phyloP scores from a whole-genome alignment of 2,113 vertebrate genomes.

The Indicator indicator region DNA sequence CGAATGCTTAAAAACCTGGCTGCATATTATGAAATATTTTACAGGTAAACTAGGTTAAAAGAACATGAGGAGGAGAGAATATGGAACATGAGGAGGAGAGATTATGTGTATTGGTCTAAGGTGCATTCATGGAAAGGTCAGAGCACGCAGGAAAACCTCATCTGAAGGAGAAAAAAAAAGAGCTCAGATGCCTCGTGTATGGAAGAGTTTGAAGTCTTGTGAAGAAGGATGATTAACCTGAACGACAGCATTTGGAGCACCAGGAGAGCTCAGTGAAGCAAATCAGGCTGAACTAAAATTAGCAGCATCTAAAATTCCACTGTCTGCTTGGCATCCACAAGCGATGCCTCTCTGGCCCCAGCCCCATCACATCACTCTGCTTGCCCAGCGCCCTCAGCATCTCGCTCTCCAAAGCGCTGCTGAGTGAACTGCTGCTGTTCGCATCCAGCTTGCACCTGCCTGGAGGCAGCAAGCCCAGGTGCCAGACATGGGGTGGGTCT shows the following conservation, averaged over 20 bases:
- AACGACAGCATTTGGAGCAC: background rate
- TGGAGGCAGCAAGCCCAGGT: background rate
- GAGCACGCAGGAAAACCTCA: background rate
- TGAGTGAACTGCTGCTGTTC: conserved; percentile 9
- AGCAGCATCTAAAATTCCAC: background rate
- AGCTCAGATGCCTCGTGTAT: background rate
- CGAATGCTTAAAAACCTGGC: conserved; percentile 27
- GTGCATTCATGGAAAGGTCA: background rate
- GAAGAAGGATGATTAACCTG: conserved; percentile 15
- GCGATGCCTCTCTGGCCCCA: background rate
- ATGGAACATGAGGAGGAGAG: background rate
- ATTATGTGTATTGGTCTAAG: conserved; percentile 6
- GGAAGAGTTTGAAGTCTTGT: conserved; percentile 9
- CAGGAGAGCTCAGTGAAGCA: background rate
- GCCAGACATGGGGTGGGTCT: background rate
- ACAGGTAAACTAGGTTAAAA: conserved; percentile 31
- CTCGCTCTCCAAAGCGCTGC: conserved; percentile 5
- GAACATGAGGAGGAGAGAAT: background rate
- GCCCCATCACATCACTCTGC: conserved; percentile 15
- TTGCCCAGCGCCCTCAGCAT: background rate
- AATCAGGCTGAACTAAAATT: conserved; percentile 57
- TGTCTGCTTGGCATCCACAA: conserved; percentile 1
- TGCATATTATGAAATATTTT: background rate
- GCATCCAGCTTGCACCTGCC: conserved; percentile 15
- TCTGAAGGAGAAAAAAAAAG: background rate